phyloP scores from a whole-genome alignment of 2,888 invertebrate genomes.

The Troilus luridus region DNA sequence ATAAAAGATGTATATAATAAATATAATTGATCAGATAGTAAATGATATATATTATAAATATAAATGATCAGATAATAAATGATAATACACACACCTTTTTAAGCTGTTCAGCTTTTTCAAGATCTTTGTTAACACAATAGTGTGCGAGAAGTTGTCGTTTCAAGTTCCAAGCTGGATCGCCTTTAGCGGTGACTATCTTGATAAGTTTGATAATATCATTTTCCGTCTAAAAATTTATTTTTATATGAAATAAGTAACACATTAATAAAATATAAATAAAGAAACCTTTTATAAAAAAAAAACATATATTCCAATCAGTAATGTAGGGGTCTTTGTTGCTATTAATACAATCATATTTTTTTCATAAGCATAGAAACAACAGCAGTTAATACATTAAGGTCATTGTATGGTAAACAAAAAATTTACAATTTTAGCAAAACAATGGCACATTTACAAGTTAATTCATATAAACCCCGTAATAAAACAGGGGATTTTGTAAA shows the following conservation, averaged over 20 bases:
- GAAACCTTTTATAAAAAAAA: background rate
- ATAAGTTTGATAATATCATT: conserved; percentile 75
- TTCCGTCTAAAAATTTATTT: conserved; percentile 67
- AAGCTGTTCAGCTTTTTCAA: conserved; percentile 74
- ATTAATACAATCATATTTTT: no score
- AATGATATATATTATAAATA: no score
- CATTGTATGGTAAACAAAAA: background rate
- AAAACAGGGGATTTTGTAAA: no score
- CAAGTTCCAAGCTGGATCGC: conserved; percentile 74
- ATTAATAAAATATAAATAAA: conserved; percentile 65
- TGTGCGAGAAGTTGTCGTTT: conserved; percentile 75
- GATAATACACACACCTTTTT: conserved; percentile 67
- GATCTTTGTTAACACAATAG: conserved; percentile 77
- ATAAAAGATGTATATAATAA: no score
- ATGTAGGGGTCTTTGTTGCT: no score
- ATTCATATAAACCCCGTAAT: no score
- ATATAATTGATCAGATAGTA: no score
- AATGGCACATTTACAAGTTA: no score
- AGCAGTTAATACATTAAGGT: no score
- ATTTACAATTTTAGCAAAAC: background rate
- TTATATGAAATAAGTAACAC: conserved; percentile 61
- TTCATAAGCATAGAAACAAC: no score
- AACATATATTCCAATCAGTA: no score
- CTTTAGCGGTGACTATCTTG: conserved; percentile 73
- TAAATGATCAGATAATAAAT: no score